Evolutionary conservation across 1,140 invertebrate species (phyloP).

Genomic region (Chymomyza costata): DNA sequence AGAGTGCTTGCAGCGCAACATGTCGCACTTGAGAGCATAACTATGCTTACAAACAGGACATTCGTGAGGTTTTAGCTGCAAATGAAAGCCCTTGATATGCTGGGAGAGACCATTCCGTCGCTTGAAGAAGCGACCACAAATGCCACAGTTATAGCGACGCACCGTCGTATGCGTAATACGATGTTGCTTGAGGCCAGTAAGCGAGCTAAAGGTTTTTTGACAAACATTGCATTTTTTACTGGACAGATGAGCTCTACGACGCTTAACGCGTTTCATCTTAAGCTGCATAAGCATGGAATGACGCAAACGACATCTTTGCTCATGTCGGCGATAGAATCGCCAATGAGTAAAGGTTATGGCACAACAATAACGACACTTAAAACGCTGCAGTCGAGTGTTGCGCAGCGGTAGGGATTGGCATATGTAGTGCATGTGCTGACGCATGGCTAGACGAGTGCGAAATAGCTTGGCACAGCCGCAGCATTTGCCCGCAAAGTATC

Average conservation of each 20-base stretch:
- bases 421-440: slow-evolving; percentile 63
- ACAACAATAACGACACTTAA: slow-evolving; percentile 61
- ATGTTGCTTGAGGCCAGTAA: slow-evolving; percentile 61
- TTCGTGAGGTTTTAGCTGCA: slow-evolving; percentile 62
- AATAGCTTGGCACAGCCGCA: slow-evolving; percentile 50
- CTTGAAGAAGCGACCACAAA: slow-evolving; percentile 64
- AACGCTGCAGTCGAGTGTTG: slow-evolving; percentile 48
- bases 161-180: slow-evolving; percentile 62
- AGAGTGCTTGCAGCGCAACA: slow-evolving; percentile 67
- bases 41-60: slow-evolving; percentile 63
- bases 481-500: slow-evolving; percentile 38
- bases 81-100: slow-evolving; percentile 66
- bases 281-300: slow-evolving; percentile 12
- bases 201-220: slow-evolving; percentile 49
- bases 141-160: slow-evolving; percentile 55
- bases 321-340: slow-evolving; percentile 61
- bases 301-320: slow-evolving; percentile 40
- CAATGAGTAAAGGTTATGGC: slow-evolving; percentile 61
- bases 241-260: slow-evolving; percentile 2
- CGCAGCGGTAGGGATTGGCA: slow-evolving; percentile 56
- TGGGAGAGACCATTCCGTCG: slow-evolving; percentile 63
- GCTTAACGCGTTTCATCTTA: not conserved
- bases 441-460: slow-evolving; percentile 37
- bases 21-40: slow-evolving; percentile 72
- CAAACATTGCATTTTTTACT: slow-evolving; percentile 42